phyloP scores from a whole-genome alignment of 2,113 vertebrate genomes.

The Polypterus bichir region DNA sequence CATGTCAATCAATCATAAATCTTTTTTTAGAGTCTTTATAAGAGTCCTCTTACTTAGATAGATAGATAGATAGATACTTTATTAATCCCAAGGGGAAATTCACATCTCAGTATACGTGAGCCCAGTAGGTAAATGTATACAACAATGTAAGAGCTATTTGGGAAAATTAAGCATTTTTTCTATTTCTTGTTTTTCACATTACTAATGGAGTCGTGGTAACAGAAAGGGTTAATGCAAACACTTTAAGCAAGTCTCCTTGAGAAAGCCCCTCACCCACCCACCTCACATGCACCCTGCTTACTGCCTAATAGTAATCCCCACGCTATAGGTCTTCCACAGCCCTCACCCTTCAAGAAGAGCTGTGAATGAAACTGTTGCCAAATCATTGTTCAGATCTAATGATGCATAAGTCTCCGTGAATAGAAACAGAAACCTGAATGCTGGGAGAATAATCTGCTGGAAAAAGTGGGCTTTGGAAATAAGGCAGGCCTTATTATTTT shows the following conservation, averaged over 20 bases:
- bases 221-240: slow-evolving; percentile 11
- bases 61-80: too few species aligned
- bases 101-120: too few species aligned
- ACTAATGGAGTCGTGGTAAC: background rate
- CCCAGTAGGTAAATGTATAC: too few species aligned
- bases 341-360: slow-evolving; percentile 37
- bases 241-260: slow-evolving; percentile 6
- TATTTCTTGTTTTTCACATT: too few species aligned
- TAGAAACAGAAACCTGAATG: slow-evolving; percentile 37
- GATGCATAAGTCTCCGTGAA: slow-evolving; percentile 43
- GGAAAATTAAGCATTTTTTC: too few species aligned
- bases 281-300: background rate
- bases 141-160: too few species aligned
- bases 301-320: slow-evolving; percentile 18
- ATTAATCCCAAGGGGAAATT: too few species aligned
- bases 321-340: slow-evolving; percentile 33
- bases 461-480: slow-evolving; percentile 19
- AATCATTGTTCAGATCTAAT: slow-evolving; percentile 49
- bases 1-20: too few species aligned
- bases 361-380: slow-evolving; percentile 41
- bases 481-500: slow-evolving; percentile 1
- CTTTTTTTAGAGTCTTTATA: too few species aligned
- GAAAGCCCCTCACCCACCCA: slow-evolving; percentile 2
- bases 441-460: slow-evolving; percentile 40
- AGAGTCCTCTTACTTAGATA: too few species aligned